Evolutionary conservation across 2,113 vertebrate species (phyloP), one percentile per base, ranked within the genome.

Genomic region (Macquaria ambigua): DNA sequence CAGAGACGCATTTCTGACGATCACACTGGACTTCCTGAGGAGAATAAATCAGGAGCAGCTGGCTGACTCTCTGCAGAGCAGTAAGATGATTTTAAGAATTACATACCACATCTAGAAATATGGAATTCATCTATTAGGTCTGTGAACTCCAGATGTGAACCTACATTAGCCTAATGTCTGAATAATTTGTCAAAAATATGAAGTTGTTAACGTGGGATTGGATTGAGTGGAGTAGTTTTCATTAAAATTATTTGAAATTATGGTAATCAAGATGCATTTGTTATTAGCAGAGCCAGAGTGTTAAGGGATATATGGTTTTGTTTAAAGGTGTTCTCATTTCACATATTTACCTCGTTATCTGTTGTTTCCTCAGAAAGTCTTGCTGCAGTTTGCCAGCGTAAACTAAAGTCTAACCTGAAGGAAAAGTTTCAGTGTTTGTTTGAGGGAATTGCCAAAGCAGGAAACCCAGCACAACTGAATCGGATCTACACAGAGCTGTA

Each of bases 401-500:
- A 75, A 62, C 50, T 88, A 0, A 83, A 87, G 21, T 85, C 74
- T 39, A 66, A 62, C 5, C 31, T 91, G 59, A 82, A 12, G 41
- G 63, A 28, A 14, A 91, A 52, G 52, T 81, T 80, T 55, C 72
- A 83, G 71, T 59, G 55, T 56, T 37, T 90, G 59, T 86, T 76
- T 46, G 81, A 90, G n/a, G 86, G 83, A 1, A 20, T n/a, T 6
- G n/a, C 71, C 28, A 56, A 41, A 58, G 69, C 68, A 58, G 79
- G 81, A 43, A 78, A 70, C 2, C 59, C 75, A 15, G 87, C 62
- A 28, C 52, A 11, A 39, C 56, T 94, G 9, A 83, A 83, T 37
- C 63, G 77, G 62, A 76, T 92, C 79, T 93, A 77, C 84, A 91
- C 81, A 25, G 72, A 90, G 66, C 85, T 92, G 50, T 15, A 82